Base-by-base conservation (phyloP, 2,113 vertebrate species). In the Edolisoma coerulescens region DNA sequence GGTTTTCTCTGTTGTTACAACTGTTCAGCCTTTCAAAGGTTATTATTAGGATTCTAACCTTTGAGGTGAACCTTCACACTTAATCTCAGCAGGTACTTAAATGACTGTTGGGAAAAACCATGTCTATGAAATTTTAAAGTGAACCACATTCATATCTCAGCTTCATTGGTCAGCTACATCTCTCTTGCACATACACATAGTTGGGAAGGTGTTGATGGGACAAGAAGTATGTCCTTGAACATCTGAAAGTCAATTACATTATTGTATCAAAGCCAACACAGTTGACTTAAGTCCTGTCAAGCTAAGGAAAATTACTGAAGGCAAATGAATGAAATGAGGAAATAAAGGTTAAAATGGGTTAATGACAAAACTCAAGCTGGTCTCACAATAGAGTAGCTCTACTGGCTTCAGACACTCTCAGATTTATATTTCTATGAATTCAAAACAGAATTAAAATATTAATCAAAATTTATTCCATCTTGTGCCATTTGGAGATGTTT, bases 21-120 rank as follows among this genome's bases (percentile, higher is more conserved):
- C 23, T 47, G 10, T 68, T 86, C 71, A 74, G 35, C 19, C 32
- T 79, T 86, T 71, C 73, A 70, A 90, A 86, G 17, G 30, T 83
- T 82, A 78, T 91, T 96, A 95, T 95, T 77, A 83, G 71, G 61
- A 61, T 61, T 20, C 41, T 87, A 82, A 80, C 54, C 76, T 96
- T 93, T 92, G 63, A 86, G 77, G 59, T 37, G 23, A 96, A 87
- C 80, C 30, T 91, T 82, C 37, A 50, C 18, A 68, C 68, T 87
- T 57, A 39, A 87, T 89, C 50, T 79, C 82, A 81, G 39, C 50
- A 88, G 56, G 19, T 77, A 33, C 22, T 33, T 84, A 67, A 71
- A 73, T 67, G 69, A 59, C 61, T 79, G 47, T 24, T 71, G 32
- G 33, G 30, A 79, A 78, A 88, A 89, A 82, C 67, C 59, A 79